phyloP scores from a whole-genome alignment of 1,140 invertebrate genomes.

The Trichonephila clavipes region DNA sequence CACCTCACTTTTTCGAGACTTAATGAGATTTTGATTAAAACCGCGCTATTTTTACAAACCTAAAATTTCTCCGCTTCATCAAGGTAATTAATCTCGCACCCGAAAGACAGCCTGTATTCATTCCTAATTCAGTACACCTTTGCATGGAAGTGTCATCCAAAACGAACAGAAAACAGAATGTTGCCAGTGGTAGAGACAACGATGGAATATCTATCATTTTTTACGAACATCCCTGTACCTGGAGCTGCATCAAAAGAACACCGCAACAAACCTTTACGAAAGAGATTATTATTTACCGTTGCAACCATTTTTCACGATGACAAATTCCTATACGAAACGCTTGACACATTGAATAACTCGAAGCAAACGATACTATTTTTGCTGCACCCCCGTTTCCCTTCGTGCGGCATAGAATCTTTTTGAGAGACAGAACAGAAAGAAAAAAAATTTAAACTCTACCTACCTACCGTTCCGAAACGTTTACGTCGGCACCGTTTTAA shows the following conservation, averaged over 20 bases:
- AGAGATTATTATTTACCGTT: constrained; percentile 27
- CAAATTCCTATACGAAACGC: constrained; percentile 51
- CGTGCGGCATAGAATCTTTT: neutral
- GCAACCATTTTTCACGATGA: constrained; percentile 54
- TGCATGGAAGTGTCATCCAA: neutral
- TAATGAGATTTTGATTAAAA: neutral
- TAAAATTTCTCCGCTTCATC: neutral
- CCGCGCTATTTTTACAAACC: neutral
- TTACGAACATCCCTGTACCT: neutral
- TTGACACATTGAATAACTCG: constrained; percentile 51
- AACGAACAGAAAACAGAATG: neutral
- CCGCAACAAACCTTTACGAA: neutral
- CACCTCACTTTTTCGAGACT: too few relatives aligned
- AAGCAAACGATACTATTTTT: constrained; percentile 58
- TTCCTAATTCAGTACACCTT: neutral
- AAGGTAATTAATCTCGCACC: neutral
- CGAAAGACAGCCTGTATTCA: neutral
- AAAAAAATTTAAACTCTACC: constrained; percentile 7
- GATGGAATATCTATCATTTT: neutral
- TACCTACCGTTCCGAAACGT: constrained; percentile 63
- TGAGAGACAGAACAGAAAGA: neutral
- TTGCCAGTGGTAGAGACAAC: constrained; percentile 2
- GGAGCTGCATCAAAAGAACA: constrained; percentile 37
- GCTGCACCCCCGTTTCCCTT: neutral
- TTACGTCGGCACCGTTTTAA: constrained; percentile 72